Percentiles rank a stretch among this genome's conserved stretches.
phyloP scores from a whole-genome alignment of 2,113 vertebrate genomes.

The Canis aureus region DNA sequence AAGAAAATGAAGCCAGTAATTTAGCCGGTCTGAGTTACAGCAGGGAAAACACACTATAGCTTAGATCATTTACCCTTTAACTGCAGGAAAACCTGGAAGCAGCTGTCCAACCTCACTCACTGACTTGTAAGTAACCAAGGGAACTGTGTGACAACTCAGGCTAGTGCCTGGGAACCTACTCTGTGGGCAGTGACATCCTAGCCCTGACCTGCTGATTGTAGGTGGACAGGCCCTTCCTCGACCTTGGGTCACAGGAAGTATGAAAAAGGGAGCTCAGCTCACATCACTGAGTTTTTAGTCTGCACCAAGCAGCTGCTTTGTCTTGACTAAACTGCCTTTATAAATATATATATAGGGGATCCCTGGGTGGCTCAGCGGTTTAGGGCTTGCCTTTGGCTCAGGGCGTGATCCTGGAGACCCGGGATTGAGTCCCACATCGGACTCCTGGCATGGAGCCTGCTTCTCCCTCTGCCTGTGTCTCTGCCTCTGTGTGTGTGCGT shows the following conservation, averaged over 20 bases:
- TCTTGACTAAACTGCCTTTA: neutral
- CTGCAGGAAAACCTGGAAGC: neutral
- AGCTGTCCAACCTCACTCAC: neutral
- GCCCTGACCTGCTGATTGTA: neutral
- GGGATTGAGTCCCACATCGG: too few species aligned
- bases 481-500: too few species aligned
- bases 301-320: too few species aligned
- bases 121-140: neutral
- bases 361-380: too few species aligned
- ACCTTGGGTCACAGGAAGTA: neutral
- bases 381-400: too few species aligned
- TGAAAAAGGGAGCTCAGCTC: neutral
- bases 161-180: neutral
- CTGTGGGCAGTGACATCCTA: neutral
- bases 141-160: neutral
- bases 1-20: neutral
- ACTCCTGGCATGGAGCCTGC: too few species aligned
- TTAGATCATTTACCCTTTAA: neutral
- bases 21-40: neutral
- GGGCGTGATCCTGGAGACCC: too few species aligned
- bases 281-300: neutral
- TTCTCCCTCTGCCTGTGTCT: too few species aligned
- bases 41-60: fast-evolving
- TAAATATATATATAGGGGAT: too few species aligned
- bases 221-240: neutral